Evolutionary conservation across 2,888 invertebrate species (phyloP), one percentile per base, ranked within the genome.

Genomic region (Syrphus vitripennis): DNA sequence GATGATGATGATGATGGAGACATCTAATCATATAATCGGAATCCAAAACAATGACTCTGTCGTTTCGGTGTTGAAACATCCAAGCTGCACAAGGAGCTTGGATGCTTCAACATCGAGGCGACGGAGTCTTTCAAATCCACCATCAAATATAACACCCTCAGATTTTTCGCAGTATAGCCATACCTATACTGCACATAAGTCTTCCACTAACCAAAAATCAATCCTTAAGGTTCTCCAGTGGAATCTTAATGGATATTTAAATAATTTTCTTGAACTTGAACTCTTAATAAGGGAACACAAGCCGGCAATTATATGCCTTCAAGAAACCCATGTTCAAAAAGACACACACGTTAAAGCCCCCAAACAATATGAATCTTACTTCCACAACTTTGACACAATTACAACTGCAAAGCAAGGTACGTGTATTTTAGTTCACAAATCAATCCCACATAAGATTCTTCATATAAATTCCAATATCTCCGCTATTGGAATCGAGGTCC

Each of bases 331-430:
- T 4, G 12, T 48, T 12, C 48, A 21, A 10, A 21, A 21, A 1
- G 1, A 10, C 10, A 21, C 19, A n/a, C 42, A 42, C 4, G 42
- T n/a, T 21, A 45, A 45, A 45, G 9, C 45, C 9, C 45, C 45
- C 6, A 45, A 45, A 21, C 21, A 45, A 45, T 45, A 45, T 10
- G 21, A 19, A 45, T 9, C 45, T 10, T 29, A 48, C n/a, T 67
- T 34, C n/a, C 16, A n/a, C 2, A 37, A 83, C 19, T 45, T 37
- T 34, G 63, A 69, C 65, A 53, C 29, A 57, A 26, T 29, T n/a
- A 53, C 53, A n/a, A 29, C 48, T 21, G 74, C 81, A n/a, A 87
- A 81, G 16, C 82, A 83, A 59, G 83, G 81, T 1, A 78, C 76
- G 37, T 55, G 63, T 9, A 29, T 87, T 21, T 59, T 88, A 4